These are phyloP conservation scores for Siniperca knerii DNA, from an alignment of 2,113 vertebrate genomes.

Conservation along the genomic window DNA sequence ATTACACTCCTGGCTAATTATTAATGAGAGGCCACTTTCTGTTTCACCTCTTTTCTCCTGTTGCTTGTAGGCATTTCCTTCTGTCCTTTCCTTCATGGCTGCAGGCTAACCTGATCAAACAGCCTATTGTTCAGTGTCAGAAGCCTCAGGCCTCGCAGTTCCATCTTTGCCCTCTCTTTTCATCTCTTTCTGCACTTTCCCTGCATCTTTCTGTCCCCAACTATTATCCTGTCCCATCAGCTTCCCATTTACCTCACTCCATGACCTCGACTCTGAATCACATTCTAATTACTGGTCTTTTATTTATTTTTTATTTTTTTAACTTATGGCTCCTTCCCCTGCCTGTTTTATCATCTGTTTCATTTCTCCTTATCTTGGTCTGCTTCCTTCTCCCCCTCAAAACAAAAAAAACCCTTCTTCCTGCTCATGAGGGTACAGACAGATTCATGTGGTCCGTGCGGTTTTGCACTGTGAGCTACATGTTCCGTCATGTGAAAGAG, in stretches of 20 bases:
- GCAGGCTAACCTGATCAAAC: slow-evolving; percentile 25
- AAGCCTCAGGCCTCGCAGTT: neutral
- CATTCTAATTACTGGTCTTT: slow-evolving; percentile 5
- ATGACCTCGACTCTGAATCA: neutral
- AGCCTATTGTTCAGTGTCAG: slow-evolving; percentile 28
- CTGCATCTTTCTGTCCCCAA: neutral
- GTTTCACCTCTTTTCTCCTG: slow-evolving; percentile 20
- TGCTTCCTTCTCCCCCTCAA: slow-evolving; percentile 29
- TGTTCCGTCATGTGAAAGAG: slow-evolving; percentile 71
- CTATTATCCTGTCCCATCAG: neutral
- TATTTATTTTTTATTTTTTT: neutral
- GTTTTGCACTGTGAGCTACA: slow-evolving; percentile 51
- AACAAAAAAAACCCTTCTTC: slow-evolving; percentile 1
- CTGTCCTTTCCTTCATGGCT: neutral
- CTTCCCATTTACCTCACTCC: slow-evolving; percentile 8
- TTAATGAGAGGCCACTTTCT: slow-evolving; percentile 58
- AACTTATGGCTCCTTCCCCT: neutral
- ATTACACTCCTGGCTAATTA: slow-evolving; percentile 60
- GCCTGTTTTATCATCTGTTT: neutral
- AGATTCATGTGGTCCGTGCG: slow-evolving; percentile 52
- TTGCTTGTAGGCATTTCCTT: neutral
- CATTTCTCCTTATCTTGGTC: slow-evolving; percentile 36
- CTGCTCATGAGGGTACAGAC: slow-evolving; percentile 28
- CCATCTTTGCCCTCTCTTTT: slow-evolving; percentile 19
- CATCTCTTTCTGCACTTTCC: slow-evolving; percentile 8